These are phyloP conservation scores for Thunnus thynnus DNA, from an alignment of 2,113 vertebrate genomes.

Conservation along the genomic window DNA sequence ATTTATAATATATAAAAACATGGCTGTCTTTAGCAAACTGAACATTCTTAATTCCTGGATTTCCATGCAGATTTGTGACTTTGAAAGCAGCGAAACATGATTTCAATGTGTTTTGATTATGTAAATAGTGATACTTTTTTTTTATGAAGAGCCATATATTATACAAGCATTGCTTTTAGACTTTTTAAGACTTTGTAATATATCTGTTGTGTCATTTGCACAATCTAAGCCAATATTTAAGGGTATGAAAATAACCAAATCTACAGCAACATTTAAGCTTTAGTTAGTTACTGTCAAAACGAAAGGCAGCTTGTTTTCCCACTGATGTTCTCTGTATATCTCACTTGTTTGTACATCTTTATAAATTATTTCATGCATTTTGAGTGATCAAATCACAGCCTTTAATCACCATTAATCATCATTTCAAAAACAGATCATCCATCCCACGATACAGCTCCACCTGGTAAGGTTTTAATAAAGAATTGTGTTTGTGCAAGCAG, in stretches of 20 bases:
- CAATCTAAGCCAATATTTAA: not conserved
- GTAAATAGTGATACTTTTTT: not conserved
- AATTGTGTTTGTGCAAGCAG: not conserved
- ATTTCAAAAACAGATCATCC: not conserved
- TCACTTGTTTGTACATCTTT: not conserved
- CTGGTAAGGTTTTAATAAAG: not conserved
- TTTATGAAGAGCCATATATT: too few species aligned
- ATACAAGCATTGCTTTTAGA: not conserved
- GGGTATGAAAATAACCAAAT: not conserved
- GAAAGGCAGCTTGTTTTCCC: conserved; percentile 41
- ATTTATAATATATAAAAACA: too few species aligned
- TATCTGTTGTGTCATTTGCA: not conserved
- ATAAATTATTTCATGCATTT: too few species aligned
- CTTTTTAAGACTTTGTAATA: not conserved
- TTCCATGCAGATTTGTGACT: not conserved
- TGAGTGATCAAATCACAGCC: not conserved
- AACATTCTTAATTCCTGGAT: too few species aligned
- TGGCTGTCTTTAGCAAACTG: too few species aligned
- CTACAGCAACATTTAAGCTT: not conserved
- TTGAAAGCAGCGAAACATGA: not conserved
- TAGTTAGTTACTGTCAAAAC: not conserved
- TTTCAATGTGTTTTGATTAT: not conserved
- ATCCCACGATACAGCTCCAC: not conserved
- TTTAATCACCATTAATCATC: not conserved
- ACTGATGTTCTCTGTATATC: not conserved